A percentile compares a stretch with the other conserved stretches of the same genome.
Conservation (phyloP, 2,113 vertebrate species). For the Ailuropoda melanoleuca region DNA sequence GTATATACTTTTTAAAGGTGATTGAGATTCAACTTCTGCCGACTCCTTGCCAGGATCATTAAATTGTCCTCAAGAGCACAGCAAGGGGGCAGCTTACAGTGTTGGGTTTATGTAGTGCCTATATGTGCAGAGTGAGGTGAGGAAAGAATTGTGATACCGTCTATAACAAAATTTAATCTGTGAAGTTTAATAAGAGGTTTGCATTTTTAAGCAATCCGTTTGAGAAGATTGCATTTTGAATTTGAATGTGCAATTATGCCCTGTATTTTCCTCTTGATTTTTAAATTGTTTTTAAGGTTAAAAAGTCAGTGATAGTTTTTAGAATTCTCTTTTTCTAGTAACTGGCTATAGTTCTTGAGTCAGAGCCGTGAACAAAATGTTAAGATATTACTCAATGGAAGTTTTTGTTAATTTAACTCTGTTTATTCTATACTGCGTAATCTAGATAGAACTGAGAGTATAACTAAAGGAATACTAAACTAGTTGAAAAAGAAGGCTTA, state of each 20-base stretch:
- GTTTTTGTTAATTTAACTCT: background rate
- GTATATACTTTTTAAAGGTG: background rate
- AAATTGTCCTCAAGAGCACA: background rate
- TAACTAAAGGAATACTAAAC: background rate
- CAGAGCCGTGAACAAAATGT: background rate
- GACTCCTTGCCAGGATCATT: background rate
- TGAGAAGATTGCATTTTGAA: background rate
- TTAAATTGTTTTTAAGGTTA: background rate
- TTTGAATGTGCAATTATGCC: background rate
- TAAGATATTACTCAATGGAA: conserved; percentile 13
- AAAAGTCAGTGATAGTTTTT: background rate
- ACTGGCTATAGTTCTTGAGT: conserved; percentile 9
- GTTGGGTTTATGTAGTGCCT: background rate
- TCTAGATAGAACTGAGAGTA: background rate
- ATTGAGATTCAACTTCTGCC: background rate
- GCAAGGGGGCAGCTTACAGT: background rate
- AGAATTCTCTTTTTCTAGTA: conserved; percentile 23
- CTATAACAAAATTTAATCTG: background rate
- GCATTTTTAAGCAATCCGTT: background rate
- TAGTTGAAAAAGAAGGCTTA: background rate
- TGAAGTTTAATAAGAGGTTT: background rate
- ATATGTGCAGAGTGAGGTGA: background rate
- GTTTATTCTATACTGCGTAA: background rate
- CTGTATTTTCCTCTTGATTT: background rate
- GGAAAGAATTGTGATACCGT: background rate